phyloP scores from a whole-genome alignment of 1,140 invertebrate species.

The Mylabris phalerata region DNA sequence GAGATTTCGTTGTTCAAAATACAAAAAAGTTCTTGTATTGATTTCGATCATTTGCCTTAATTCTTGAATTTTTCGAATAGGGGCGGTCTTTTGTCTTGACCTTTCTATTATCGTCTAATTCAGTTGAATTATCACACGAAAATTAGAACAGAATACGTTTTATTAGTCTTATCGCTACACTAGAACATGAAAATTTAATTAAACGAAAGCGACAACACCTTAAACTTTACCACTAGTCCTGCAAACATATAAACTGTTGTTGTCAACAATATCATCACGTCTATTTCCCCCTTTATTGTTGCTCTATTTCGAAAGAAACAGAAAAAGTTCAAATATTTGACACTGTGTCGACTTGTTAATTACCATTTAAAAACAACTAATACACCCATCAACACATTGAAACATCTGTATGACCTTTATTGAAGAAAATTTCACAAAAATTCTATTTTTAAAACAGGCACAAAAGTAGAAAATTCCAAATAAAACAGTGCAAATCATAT shows the following conservation, averaged over 20 bases:
- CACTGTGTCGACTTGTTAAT: slow-evolving; percentile 1
- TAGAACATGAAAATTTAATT: not conserved
- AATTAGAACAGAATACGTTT: not conserved
- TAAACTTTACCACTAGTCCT: not conserved
- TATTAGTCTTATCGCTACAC: slow-evolving; percentile 1
- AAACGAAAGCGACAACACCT: not conserved
- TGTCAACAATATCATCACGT: no score
- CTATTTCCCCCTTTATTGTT: no score
- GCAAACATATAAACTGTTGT: not conserved
- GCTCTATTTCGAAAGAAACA: not conserved
- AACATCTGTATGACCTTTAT: no score
- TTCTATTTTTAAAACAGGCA: no score
- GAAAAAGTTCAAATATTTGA: slow-evolving; percentile 1
- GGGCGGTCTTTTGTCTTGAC: no score
- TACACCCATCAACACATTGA: not conserved
- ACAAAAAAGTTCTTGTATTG: no score
- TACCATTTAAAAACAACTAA: slow-evolving; percentile 3
- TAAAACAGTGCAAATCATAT: not conserved
- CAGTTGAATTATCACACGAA: not conserved
- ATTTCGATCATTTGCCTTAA: no score
- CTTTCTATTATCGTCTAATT: not conserved
- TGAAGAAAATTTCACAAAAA: no score
- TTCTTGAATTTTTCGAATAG: no score
- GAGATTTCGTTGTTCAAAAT: no score
- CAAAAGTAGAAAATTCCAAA: not conserved